These are phyloP conservation scores for Elaphurus davidianus DNA, from an alignment of 2,113 vertebrate species.

Conservation along the genomic window DNA sequence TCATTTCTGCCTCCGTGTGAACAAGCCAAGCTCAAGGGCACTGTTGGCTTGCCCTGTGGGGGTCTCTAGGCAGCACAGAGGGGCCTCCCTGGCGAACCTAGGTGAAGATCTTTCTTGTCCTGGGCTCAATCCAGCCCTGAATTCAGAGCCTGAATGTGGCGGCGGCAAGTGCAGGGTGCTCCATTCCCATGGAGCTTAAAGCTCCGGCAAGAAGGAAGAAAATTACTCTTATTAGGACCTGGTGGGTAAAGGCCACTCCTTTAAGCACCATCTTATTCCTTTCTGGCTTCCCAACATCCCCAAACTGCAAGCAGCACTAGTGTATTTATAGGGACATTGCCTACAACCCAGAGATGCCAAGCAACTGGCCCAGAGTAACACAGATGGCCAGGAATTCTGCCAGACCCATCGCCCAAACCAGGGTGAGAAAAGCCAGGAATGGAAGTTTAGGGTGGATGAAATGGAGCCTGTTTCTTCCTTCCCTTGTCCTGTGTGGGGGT, in stretches of 20 bases:
- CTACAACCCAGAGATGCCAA: background rate
- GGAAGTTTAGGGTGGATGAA: background rate
- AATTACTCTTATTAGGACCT: background rate
- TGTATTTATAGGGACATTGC: background rate
- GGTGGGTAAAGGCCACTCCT: background rate
- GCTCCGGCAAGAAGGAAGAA: background rate
- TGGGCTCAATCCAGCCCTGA: background rate
- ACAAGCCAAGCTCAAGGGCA: background rate
- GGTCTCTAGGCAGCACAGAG: background rate
- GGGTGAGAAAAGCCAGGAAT: background rate
- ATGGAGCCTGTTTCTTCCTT: background rate
- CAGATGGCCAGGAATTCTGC: background rate
- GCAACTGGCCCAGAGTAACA: background rate
- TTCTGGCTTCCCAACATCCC: background rate
- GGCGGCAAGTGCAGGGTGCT: background rate
- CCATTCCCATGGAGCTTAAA: rapidly evolving
- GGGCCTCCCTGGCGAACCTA: too few species aligned
- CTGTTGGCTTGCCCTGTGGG: background rate
- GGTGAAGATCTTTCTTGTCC: background rate
- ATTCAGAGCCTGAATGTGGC: background rate
- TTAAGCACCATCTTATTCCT: background rate
- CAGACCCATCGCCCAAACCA: background rate
- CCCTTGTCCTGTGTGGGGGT: background rate
- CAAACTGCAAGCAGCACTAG: background rate
- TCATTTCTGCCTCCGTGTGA: background rate